phyloP scores from a whole-genome alignment of 2,888 invertebrate species.

The Rhagonycha fulva region DNA sequence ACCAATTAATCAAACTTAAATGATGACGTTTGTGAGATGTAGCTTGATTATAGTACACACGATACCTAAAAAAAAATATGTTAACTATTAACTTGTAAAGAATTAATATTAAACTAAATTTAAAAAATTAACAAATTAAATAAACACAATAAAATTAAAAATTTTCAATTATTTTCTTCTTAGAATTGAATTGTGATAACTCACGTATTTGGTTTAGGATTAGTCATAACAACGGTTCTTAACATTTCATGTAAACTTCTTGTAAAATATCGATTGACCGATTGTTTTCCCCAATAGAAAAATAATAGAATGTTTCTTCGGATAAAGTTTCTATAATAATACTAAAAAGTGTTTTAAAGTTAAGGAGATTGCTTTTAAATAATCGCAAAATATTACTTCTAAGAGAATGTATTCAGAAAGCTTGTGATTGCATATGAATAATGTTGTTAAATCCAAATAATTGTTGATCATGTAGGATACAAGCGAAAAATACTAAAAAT shows the following conservation, averaged over 20 bases:
- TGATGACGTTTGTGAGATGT: constrained; percentile 62
- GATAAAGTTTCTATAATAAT: constrained; percentile 60
- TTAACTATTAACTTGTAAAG: no score
- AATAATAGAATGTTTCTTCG: constrained; percentile 67
- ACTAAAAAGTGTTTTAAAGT: constrained; percentile 39
- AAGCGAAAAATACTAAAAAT: constrained; percentile 60
- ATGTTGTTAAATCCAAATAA: constrained; percentile 57
- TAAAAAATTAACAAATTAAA: no score
- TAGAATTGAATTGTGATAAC: constrained; percentile 37
- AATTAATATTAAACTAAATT: no score
- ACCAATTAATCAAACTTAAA: constrained; percentile 73
- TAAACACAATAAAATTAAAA: no score
- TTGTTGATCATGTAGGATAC: constrained; percentile 58
- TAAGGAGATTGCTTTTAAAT: neutral
- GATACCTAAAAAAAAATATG: constrained; percentile 57
- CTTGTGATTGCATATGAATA: constrained; percentile 60
- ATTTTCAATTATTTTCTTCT: no score
- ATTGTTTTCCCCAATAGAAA: constrained; percentile 68
- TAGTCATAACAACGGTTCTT: constrained; percentile 67
- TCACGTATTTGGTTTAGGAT: constrained; percentile 64
- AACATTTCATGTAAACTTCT: constrained; percentile 61
- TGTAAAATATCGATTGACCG: constrained; percentile 58
- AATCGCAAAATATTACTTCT: constrained; percentile 55
- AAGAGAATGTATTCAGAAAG: constrained; percentile 61
- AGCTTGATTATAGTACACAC: constrained; percentile 75